Evolutionary conservation across 1,140 invertebrate species (phyloP).

Genomic region (Hyphantria cunea): DNA sequence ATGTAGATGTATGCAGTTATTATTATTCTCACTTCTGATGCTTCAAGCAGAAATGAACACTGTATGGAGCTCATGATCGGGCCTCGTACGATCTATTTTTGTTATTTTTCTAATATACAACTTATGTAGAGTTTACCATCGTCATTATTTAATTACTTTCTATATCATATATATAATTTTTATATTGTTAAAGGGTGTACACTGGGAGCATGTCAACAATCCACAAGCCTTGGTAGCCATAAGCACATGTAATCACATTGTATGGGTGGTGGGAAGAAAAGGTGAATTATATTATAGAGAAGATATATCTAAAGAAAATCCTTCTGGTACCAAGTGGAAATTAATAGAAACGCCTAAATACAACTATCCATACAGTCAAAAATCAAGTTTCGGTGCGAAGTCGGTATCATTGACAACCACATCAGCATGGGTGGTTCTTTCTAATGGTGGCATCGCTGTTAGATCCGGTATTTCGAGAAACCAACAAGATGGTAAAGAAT

Average conservation of each 20-base stretch:
- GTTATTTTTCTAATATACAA: too few species aligned
- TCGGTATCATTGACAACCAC: slow-evolving; percentile 54
- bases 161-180: background rate
- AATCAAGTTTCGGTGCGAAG: slow-evolving; percentile 57
- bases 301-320: slow-evolving; percentile 85
- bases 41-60: too few species aligned
- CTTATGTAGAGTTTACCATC: too few species aligned
- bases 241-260: slow-evolving; percentile 84
- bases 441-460: slow-evolving; percentile 64
- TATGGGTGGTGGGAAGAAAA: slow-evolving; percentile 94
- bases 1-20: too few species aligned
- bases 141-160: too few species aligned
- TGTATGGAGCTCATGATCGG: too few species aligned
- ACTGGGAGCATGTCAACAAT: slow-evolving; percentile 91
- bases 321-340: slow-evolving; percentile 75
- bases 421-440: slow-evolving; percentile 68
- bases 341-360: slow-evolving; percentile 68
- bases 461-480: slow-evolving; percentile 61
- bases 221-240: slow-evolving; percentile 90
- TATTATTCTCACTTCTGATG: too few species aligned
- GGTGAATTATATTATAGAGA: slow-evolving; percentile 91
- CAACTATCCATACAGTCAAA: slow-evolving; percentile 50
- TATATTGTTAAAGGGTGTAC: slow-evolving; percentile 82
- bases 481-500: slow-evolving; percentile 61
- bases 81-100: too few species aligned